phyloP scores from a whole-genome alignment of 2,888 invertebrate species.

The Eucera pruinosa region DNA sequence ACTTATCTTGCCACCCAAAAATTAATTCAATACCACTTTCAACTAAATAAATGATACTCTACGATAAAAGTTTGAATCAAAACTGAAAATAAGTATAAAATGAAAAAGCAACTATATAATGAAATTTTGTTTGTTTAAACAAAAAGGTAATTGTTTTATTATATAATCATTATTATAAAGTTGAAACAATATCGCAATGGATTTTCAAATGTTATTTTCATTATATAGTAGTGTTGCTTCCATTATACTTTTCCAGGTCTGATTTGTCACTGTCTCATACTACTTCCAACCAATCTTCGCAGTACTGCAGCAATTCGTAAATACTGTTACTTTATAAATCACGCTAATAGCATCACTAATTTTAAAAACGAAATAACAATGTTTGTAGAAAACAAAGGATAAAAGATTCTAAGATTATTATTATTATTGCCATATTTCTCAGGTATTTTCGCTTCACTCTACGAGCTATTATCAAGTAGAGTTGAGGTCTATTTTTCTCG shows the following conservation, averaged over 20 bases:
- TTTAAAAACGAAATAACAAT: neutral
- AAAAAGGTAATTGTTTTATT: neutral
- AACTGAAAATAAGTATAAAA: no score
- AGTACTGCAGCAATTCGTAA: neutral
- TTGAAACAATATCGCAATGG: neutral
- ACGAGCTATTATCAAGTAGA: no score
- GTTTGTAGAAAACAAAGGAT: no score
- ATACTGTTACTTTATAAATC: neutral
- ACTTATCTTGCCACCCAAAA: neutral
- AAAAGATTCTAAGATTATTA: no score
- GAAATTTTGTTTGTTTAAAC: neutral
- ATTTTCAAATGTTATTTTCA: neutral
- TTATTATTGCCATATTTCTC: no score
- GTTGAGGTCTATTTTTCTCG: no score
- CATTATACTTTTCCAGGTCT: constrained; percentile 19
- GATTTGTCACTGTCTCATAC: constrained; percentile 25
- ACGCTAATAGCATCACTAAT: neutral
- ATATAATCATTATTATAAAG: no score
- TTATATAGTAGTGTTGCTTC: neutral
- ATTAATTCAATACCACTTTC: neutral
- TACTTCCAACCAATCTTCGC: constrained; percentile 12
- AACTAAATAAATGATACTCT: neutral
- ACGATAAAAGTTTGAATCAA: neutral
- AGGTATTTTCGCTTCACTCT: no score
- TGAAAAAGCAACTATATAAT: neutral